phyloP scores from a whole-genome alignment of 2,888 invertebrate species.

The Eucera pruinosa region DNA sequence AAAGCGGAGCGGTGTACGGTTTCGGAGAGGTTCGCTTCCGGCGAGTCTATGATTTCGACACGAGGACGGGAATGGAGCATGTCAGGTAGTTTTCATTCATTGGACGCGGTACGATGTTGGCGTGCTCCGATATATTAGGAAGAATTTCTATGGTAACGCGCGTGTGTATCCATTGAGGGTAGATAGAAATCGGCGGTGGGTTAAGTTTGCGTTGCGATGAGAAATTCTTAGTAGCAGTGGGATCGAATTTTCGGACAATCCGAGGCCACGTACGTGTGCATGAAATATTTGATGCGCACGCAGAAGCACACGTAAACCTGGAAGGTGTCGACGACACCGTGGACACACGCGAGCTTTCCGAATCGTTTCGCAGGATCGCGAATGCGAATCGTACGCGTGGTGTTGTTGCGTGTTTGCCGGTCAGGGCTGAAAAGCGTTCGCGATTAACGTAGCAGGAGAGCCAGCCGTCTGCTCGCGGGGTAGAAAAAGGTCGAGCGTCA shows the following conservation, averaged over 20 bases:
- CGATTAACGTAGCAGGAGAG: background rate
- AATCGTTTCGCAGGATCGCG: constrained; percentile 18
- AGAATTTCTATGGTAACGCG: background rate
- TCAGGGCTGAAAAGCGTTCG: constrained; percentile 1
- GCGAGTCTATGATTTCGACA: constrained; percentile 22
- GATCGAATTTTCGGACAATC: constrained; percentile 40
- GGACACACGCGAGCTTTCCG: constrained; percentile 2
- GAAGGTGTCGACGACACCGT: constrained; percentile 31
- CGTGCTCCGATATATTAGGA: background rate
- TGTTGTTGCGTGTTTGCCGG: background rate
- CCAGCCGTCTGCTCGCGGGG: background rate
- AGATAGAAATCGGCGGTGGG: background rate
- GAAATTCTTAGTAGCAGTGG: constrained; percentile 12
- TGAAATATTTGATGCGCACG: constrained; percentile 57
- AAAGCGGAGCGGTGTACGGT: too few relatives aligned
- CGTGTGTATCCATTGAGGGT: too few relatives aligned
- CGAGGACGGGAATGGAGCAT: constrained; percentile 40
- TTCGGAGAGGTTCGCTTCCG: background rate
- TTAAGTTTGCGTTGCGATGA: constrained; percentile 16
- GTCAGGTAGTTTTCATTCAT: constrained; percentile 42
- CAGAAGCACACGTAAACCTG: constrained; percentile 43
- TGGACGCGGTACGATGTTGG: constrained; percentile 3
- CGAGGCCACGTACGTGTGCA: constrained; percentile 52
- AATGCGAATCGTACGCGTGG: constrained; percentile 1
- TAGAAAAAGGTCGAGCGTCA: background rate